Evolutionary conservation across 2,888 invertebrate species (phyloP).

Genomic region (Cybosia mesomella): DNA sequence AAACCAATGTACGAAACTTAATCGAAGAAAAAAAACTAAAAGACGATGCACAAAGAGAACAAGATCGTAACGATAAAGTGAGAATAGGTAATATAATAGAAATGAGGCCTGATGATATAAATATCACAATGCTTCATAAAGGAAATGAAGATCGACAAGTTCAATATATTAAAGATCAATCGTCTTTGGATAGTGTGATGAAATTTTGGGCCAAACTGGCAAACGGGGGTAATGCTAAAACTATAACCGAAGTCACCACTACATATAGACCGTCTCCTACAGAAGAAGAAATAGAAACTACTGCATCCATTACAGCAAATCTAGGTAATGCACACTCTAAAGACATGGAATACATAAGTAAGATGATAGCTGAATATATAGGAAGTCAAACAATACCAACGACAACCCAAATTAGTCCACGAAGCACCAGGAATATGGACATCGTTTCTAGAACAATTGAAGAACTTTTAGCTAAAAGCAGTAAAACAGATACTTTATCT

Average conservation of each 20-base stretch:
- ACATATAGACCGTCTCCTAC: not conserved
- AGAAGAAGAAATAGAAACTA: constrained; percentile 7
- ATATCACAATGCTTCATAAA: constrained; percentile 16
- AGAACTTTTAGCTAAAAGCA: constrained; percentile 27
- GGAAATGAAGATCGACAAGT: constrained; percentile 25
- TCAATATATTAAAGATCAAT: constrained; percentile 33
- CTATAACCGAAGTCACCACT: constrained; percentile 7
- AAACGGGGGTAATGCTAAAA: constrained; percentile 13
- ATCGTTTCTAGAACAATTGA: constrained; percentile 41
- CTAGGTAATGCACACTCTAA: constrained; percentile 35
- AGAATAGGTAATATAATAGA: constrained; percentile 10
- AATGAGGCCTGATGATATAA: constrained; percentile 12
- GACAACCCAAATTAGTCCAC: constrained; percentile 32
- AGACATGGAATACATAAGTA: constrained; percentile 52
- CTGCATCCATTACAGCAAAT: constrained; percentile 11
- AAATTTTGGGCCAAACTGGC: constrained; percentile 48
- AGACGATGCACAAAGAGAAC: not conserved
- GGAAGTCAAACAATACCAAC: constrained; percentile 39
- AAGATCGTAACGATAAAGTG: not conserved
- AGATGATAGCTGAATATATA: constrained; percentile 54
- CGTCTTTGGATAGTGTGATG: constrained; percentile 53
- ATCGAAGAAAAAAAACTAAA: constrained; percentile 7
- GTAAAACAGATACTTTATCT: not conserved
- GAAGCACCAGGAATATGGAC: constrained; percentile 24
- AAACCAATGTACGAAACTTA: constrained; percentile 1